These are phyloP conservation scores for Sebastes diploproa DNA, from an alignment of 2,797 vertebrate species.

Conservation along the genomic window DNA sequence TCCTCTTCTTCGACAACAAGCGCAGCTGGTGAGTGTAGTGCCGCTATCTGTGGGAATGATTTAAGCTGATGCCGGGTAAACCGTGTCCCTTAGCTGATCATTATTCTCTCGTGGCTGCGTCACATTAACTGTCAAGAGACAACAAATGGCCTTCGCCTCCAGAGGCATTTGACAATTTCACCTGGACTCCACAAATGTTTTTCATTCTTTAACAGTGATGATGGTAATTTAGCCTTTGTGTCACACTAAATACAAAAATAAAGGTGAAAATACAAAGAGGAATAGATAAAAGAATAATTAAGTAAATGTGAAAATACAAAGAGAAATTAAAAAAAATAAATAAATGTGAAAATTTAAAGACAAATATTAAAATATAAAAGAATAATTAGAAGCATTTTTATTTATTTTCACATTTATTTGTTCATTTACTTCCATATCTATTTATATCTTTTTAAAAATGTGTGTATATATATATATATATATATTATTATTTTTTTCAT, in stretches of 20 bases:
- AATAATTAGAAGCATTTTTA: too few species aligned
- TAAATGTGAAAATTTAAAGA: too few species aligned
- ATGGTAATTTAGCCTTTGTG: background rate
- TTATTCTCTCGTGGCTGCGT: constrained; percentile 38
- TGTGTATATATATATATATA: too few species aligned
- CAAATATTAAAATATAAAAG: too few species aligned
- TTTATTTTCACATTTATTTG: too few species aligned
- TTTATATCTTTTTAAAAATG: too few species aligned
- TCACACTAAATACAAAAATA: background rate
- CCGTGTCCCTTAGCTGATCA: constrained; percentile 42
- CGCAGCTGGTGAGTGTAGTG: constrained; percentile 92
- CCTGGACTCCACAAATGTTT: background rate
- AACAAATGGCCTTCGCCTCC: constrained; percentile 10
- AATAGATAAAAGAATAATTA: too few species aligned
- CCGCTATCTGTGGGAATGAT: background rate
- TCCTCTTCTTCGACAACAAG: constrained; percentile 99
- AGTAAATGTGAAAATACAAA: too few species aligned
- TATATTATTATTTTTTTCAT: too few species aligned
- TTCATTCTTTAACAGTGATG: background rate
- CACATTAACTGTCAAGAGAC: constrained; percentile 31
- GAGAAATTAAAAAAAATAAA: too few species aligned
- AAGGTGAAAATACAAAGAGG: too few species aligned
- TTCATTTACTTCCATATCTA: too few species aligned
- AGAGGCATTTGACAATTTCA: constrained; percentile 23
- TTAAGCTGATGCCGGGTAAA: constrained; percentile 45